Evolutionary conservation across 2,888 invertebrate species (phyloP).

Genomic region (Drosophila cognata): DNA sequence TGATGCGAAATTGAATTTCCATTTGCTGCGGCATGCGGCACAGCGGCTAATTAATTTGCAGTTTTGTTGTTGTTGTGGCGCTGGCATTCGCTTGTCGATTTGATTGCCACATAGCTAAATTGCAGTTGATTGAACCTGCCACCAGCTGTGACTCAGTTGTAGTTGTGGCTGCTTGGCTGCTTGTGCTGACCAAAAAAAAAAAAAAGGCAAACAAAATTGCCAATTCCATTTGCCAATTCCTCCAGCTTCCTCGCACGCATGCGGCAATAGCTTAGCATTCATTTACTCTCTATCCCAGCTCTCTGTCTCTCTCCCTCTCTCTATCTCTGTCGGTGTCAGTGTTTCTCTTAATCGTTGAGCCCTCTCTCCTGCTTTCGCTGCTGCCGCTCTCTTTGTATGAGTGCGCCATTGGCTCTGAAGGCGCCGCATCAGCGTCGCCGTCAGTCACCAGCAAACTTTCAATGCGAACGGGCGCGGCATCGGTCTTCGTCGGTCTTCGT

Average conservation of each 20-base stretch:
- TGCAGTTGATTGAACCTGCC: slow-evolving; percentile 73
- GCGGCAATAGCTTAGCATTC: slow-evolving; percentile 32
- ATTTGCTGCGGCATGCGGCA: slow-evolving; percentile 20
- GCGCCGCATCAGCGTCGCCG: slow-evolving; percentile 24
- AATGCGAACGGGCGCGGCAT: slow-evolving; percentile 62
- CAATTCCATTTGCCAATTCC: slow-evolving; percentile 29
- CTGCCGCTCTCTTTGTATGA: slow-evolving; percentile 17
- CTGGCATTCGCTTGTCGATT: slow-evolving; percentile 59
- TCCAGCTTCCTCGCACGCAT: slow-evolving; percentile 45
- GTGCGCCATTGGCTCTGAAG: slow-evolving; percentile 36
- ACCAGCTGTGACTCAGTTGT: slow-evolving; percentile 42
- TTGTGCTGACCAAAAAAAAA: slow-evolving; percentile 1
- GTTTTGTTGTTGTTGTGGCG: slow-evolving; percentile 37
- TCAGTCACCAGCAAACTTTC: slow-evolving; percentile 69
- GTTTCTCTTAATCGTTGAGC: neutral
- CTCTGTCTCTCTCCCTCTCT: slow-evolving; percentile 5
- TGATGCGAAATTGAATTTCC: slow-evolving; percentile 33
- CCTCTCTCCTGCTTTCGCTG: slow-evolving; percentile 20
- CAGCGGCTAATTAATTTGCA: slow-evolving; percentile 67
- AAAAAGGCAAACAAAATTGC: neutral
- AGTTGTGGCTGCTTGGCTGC: neutral
- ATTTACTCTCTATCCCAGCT: slow-evolving; percentile 17
- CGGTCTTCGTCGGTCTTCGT: slow-evolving; percentile 24
- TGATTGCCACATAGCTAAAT: slow-evolving; percentile 61
- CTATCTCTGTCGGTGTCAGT: neutral